A percentile compares a stretch with the other conserved stretches of the same genome.
These are phyloP conservation scores for Plectrocnemia conspersa DNA, from an alignment of 1,140 invertebrate species.

Conservation along the genomic window DNA sequence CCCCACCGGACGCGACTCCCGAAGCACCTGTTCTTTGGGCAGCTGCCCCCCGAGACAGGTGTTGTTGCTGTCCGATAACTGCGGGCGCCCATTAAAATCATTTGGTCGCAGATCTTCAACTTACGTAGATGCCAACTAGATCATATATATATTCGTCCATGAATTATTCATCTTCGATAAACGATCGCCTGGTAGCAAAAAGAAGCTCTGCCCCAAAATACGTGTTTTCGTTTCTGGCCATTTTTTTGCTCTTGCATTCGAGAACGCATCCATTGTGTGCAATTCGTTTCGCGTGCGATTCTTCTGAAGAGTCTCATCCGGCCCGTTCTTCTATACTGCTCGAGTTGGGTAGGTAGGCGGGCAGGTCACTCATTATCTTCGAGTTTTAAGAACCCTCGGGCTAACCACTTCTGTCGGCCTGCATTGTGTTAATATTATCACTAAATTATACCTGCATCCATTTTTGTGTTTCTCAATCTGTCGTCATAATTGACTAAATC, in stretches of 20 bases:
- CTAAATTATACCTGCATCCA: too few relatives aligned
- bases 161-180: background rate
- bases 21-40: background rate
- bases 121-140: too few relatives aligned
- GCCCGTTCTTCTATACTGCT: background rate
- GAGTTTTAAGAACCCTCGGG: too few relatives aligned
- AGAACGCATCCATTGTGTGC: constrained; percentile 15
- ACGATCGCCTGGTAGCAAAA: background rate
- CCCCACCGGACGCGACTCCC: constrained; percentile 15
- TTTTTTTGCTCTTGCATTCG: background rate
- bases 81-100: background rate
- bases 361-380: too few relatives aligned
- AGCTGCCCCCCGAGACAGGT: constrained; percentile 15
- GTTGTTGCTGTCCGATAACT: background rate
- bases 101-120: too few relatives aligned
- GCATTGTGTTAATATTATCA: too few relatives aligned
- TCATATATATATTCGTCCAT: too few relatives aligned
- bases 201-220: background rate
- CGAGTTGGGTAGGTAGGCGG: too few relatives aligned
- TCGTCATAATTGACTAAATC: too few relatives aligned
- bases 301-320: constrained; percentile 6
- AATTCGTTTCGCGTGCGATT: constrained; percentile 15
- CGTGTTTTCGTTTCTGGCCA: background rate
- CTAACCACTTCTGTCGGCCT: too few relatives aligned
- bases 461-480: too few relatives aligned